Evolutionary conservation across 2,888 invertebrate species (phyloP).

Genomic region (Apamea sordens): DNA sequence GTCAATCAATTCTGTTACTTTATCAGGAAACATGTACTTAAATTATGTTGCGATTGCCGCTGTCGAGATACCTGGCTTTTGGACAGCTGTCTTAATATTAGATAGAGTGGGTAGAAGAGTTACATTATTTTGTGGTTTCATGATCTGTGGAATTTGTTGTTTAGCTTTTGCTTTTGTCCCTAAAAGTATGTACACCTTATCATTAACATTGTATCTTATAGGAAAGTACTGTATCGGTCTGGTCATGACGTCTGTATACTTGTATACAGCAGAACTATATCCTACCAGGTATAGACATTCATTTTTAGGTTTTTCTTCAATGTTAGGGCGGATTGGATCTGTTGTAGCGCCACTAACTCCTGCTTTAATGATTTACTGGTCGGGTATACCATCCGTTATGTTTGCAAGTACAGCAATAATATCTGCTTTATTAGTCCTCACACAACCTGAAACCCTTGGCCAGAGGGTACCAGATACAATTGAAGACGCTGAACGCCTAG

Average conservation of each 20-base stretch:
- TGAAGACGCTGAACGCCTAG: constrained; percentile 85
- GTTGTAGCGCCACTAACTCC: constrained; percentile 93
- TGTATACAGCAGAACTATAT: constrained; percentile 93
- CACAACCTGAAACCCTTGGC: constrained; percentile 85
- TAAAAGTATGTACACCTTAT: constrained; percentile 74
- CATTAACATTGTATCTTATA: constrained; percentile 88
- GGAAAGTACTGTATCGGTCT: constrained; percentile 92
- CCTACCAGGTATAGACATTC: constrained; percentile 93
- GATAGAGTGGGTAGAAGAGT: constrained; percentile 90
- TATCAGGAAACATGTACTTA: constrained; percentile 93
- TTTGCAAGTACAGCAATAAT: constrained; percentile 83
- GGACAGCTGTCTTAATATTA: constrained; percentile 91
- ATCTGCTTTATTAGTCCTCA: constrained; percentile 81
- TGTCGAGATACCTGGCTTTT: constrained; percentile 93
- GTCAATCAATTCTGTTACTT: constrained; percentile 93
- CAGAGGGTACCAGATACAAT: constrained; percentile 85
- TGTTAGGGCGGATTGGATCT: constrained; percentile 93
- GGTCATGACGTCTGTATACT: constrained; percentile 92
- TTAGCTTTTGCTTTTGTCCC: constrained; percentile 89
- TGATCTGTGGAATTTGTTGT: constrained; percentile 88
- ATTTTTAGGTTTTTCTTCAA: constrained; percentile 92
- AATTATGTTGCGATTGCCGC: constrained; percentile 93
- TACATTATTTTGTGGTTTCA: constrained; percentile 81
- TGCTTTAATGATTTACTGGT: constrained; percentile 89
- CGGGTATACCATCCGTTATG: constrained; percentile 84